Conservation (phyloP, 2,113 vertebrate species). For the Ictalurus punctatus region DNA sequence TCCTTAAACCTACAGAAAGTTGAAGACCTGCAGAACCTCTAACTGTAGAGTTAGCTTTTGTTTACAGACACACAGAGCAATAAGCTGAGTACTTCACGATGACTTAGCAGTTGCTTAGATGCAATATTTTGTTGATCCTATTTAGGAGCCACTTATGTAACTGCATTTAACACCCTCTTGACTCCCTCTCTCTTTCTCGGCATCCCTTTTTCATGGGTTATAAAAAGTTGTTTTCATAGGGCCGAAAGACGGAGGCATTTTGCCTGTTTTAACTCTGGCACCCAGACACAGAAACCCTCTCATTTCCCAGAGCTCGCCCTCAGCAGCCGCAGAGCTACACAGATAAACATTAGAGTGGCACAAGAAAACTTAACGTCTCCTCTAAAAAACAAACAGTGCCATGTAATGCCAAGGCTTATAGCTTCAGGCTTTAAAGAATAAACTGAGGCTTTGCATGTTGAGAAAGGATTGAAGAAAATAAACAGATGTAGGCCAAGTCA, state of each 20-base stretch:
- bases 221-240: conserved; percentile 60
- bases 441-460: conserved; percentile 37
- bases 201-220: conserved; percentile 46
- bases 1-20: neutral
- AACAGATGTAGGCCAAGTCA: conserved; percentile 34
- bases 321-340: conserved; percentile 46
- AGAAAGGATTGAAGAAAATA: conserved; percentile 13
- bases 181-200: conserved; percentile 27
- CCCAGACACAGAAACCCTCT: conserved; percentile 55
- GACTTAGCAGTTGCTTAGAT: conserved; percentile 38
- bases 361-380: conserved; percentile 36
- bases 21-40: neutral
- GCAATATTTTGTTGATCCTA: conserved; percentile 45
- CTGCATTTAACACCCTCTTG: conserved; percentile 15
- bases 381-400: conserved; percentile 46
- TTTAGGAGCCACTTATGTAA: conserved; percentile 45
- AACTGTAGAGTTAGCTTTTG: neutral
- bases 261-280: conserved; percentile 54
- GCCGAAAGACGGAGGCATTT: conserved; percentile 46
- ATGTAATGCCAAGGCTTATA: conserved; percentile 38
- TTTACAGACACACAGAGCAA: neutral
- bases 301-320: conserved; percentile 51
- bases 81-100: neutral
- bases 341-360: conserved; percentile 55
- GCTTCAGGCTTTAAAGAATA: conserved; percentile 36